phyloP scores from a whole-genome alignment of 1,140 invertebrate genomes.

The Amphibalanus amphitrite region DNA sequence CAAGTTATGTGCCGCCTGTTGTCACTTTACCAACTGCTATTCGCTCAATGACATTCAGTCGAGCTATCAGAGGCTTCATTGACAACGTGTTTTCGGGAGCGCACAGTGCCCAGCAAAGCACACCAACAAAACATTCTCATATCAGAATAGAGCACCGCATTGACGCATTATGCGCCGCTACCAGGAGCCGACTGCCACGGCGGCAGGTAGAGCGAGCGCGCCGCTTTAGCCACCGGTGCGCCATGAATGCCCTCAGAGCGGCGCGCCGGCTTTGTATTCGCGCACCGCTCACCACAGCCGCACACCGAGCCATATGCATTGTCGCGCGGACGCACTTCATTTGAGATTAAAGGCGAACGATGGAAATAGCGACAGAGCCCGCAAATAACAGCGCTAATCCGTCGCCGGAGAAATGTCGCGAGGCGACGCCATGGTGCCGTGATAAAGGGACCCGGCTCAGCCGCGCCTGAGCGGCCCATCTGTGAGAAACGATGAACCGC shows the following conservation, averaged over 20 bases:
- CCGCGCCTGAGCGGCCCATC: too few relatives aligned
- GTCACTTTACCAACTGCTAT: too few relatives aligned
- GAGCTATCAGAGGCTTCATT: too few relatives aligned
- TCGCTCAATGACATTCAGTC: too few relatives aligned
- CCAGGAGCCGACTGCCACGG: not conserved
- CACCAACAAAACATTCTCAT: not conserved
- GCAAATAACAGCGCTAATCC: not conserved
- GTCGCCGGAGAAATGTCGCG: not conserved
- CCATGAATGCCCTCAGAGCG: not conserved
- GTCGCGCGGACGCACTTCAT: not conserved
- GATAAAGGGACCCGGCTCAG: not conserved
- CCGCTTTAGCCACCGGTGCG: not conserved
- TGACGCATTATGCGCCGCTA: not conserved
- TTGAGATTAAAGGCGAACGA: not conserved
- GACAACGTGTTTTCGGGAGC: too few relatives aligned
- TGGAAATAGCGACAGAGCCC: not conserved
- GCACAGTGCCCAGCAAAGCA: not conserved
- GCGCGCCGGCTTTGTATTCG: not conserved
- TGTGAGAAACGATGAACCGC: not conserved
- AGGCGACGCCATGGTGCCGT: not conserved
- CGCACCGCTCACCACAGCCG: not conserved
- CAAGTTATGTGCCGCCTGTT: too few relatives aligned
- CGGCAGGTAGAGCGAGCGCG: not conserved
- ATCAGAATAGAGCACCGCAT: not conserved
- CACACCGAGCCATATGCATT: not conserved